Evolutionary conservation across 1,140 invertebrate genomes (phyloP).

Genomic region (Eumaeus atala): DNA sequence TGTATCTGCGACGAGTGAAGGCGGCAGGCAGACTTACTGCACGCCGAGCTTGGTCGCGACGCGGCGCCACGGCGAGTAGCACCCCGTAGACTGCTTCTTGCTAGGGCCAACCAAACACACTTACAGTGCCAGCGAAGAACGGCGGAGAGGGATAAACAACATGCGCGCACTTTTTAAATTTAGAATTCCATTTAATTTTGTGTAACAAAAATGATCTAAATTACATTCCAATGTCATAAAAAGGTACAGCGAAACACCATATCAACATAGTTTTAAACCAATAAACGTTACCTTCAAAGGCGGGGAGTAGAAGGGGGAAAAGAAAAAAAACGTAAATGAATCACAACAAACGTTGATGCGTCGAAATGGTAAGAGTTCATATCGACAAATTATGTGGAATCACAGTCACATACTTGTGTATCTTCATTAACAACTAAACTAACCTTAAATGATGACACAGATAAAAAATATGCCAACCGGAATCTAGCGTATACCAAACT

Average conservation of each 20-base stretch:
- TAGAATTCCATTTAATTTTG: neutral
- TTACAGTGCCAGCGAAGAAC: constrained; percentile 13
- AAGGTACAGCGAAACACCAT: neutral
- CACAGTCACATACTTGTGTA: constrained; percentile 56
- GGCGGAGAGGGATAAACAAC: neutral
- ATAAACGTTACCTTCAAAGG: too few relatives aligned
- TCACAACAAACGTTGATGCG: constrained; percentile 13
- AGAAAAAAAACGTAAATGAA: constrained; percentile 36
- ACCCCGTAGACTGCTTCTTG: constrained; percentile 78
- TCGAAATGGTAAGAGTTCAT: too few relatives aligned
- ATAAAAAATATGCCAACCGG: constrained; percentile 13
- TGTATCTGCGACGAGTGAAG: constrained; percentile 26
- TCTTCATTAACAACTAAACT: constrained; percentile 29
- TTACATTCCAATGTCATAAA: neutral
- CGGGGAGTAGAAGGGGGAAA: neutral
- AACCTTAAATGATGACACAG: constrained; percentile 11
- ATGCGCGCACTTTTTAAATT: neutral
- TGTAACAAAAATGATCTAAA: neutral
- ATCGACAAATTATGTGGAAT: too few relatives aligned
- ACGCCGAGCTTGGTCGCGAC: constrained; percentile 94
- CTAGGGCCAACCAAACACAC: constrained; percentile 48
- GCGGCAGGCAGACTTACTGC: constrained; percentile 83
- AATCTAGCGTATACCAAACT: constrained; percentile 10
- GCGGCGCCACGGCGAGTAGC: constrained; percentile 92
- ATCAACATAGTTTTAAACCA: too few relatives aligned